Base-by-base conservation (phyloP, 2,797 vertebrate species). In the Taenioides sp. region DNA sequence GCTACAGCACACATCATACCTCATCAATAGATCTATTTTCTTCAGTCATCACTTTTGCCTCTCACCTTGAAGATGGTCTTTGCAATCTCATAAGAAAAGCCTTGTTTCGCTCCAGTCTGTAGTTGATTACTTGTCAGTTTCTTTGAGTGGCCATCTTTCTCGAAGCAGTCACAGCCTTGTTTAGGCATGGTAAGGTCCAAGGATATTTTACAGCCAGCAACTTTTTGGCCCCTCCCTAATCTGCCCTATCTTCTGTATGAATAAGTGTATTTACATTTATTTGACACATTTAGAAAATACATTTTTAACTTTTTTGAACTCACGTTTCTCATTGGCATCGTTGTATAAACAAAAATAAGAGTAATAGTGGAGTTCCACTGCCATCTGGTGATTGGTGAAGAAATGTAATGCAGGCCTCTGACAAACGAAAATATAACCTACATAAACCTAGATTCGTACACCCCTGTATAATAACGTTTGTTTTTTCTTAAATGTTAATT, bases 361-460 rank as follows among this genome's bases (percentile, higher is more conserved):
- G 50, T 40, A 47, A 12, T 60, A 27, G 37, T 75, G 75, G 88
- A 80, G 73, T 65, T 80, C 55, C 81, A 75, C 63, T 69, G 28
- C 78, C 89, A 85, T 79, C 84, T 61, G 58, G 79, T 82, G 90
- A 4, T 58, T 3, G 0, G 5, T 20, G 22, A 28, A 25, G 55
- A 72, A 71, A 34, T 72, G 70, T 75, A 76, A 34, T 5, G 47
- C 16, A 50, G 14, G 17, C 1, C 16, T 5, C 17, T 18, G 25
- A 18, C 12, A 2, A 6, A 62, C n/a, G 20, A 40, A 14, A 61
- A n/a, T 55, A 16, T 57, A 34, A 34, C 7, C 34, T 34, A 34
- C 34, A 7, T 7, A 34, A 10, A 37, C 1, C 2, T 37, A 37
- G 34, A 37, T 37, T 37, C 7, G 7, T 37, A 37, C 34, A 34